Evolutionary conservation across 1,140 invertebrate genomes (phyloP).

Genomic region (Bombus sibiricus): DNA sequence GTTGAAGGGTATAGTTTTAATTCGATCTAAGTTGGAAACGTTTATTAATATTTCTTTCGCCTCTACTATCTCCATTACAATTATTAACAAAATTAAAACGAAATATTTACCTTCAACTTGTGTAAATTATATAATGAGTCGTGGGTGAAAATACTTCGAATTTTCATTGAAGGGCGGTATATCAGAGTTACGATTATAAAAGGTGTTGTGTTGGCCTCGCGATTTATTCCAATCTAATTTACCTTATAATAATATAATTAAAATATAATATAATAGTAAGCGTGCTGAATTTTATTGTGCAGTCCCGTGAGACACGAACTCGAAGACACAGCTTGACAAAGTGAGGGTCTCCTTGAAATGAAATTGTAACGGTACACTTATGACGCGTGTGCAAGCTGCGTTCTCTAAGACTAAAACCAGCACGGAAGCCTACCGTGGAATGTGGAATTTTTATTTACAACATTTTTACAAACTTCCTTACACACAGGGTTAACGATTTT

Average conservation of each 20-base stretch:
- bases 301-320: slow-evolving; percentile 28
- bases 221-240: slow-evolving; percentile 62
- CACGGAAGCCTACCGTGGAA: slow-evolving; percentile 20
- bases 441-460: slow-evolving; percentile 62
- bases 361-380: background rate
- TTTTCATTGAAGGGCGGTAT: background rate
- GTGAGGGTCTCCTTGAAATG: slow-evolving; percentile 14
- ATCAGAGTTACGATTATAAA: background rate
- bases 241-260: slow-evolving; percentile 65
- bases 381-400: slow-evolving; percentile 5
- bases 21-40: background rate
- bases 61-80: background rate
- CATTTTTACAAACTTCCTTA: slow-evolving; percentile 28
- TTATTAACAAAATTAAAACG: background rate
- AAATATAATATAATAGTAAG: slow-evolving; percentile 29
- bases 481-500: background rate
- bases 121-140: background rate
- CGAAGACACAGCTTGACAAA: slow-evolving; percentile 37
- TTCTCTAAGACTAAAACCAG: slow-evolving; percentile 28
- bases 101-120: background rate
- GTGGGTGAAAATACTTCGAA: background rate
- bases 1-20: background rate
- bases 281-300: slow-evolving; percentile 51
- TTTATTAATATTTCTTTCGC: slow-evolving; percentile 3
- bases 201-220: background rate